phyloP scores from a whole-genome alignment of 2,888 invertebrate species.

The Slavum lentiscoides region DNA sequence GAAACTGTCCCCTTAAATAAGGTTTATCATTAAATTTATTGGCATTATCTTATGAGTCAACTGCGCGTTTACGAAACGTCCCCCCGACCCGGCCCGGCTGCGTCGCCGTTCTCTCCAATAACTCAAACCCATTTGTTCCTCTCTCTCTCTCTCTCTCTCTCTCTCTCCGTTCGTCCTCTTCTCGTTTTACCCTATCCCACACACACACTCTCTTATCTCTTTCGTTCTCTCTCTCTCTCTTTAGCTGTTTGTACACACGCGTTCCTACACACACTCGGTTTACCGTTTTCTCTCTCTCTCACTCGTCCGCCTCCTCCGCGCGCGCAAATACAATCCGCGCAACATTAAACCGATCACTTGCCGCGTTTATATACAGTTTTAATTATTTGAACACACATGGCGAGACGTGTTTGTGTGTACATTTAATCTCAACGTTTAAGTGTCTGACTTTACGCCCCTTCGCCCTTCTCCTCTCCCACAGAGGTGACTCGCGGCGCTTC shows the following conservation, averaged over 20 bases:
- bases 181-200: not conserved
- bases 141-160: not conserved
- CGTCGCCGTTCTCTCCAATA: conserved; percentile 40
- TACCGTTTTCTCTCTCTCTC: conserved; percentile 16
- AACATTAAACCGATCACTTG: conserved; percentile 50
- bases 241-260: not conserved
- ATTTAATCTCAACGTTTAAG: conserved; percentile 47
- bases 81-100: conserved; percentile 24
- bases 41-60: conserved; percentile 54
- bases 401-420: conserved; percentile 46
- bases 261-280: conserved; percentile 1
- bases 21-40: conserved; percentile 54
- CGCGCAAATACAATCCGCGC: conserved; percentile 42
- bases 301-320: not conserved
- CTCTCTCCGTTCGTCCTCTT: not conserved
- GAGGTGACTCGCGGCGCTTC: not conserved
- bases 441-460: conserved; percentile 5
- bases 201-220: not conserved
- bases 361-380: conserved; percentile 35
- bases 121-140: conserved; percentile 53
- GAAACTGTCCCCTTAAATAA: conserved; percentile 54
- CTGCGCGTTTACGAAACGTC: conserved; percentile 53
- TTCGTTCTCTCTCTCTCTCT: not conserved
- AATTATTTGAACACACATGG: conserved; percentile 50
- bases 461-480: not conserved